These are phyloP conservation scores for Caenorhabditis auriculariae DNA, from an alignment of 2,888 invertebrate genomes.

Conservation along the genomic window DNA sequence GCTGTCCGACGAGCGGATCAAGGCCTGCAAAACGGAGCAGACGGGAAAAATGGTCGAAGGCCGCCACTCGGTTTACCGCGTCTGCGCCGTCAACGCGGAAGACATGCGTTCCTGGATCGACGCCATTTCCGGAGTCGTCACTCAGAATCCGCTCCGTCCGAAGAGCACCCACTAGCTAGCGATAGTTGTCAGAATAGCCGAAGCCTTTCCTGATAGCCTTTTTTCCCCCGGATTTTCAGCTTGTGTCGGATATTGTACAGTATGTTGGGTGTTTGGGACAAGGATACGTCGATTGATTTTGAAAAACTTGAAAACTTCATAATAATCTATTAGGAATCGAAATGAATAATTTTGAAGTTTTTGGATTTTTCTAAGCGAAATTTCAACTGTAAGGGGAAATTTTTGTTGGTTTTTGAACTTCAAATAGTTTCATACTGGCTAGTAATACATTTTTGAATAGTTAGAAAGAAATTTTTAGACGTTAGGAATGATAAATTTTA, in stretches of 20 bases:
- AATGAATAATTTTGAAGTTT: neutral
- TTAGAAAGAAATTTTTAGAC: too few species aligned
- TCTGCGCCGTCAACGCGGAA: slow-evolving; percentile 82
- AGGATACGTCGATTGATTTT: too few species aligned
- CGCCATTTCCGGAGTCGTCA: slow-evolving; percentile 28
- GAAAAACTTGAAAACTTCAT: too few species aligned
- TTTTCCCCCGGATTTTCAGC: neutral
- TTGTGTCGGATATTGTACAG: neutral
- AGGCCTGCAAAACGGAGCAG: slow-evolving; percentile 48
- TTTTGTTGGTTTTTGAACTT: too few species aligned
- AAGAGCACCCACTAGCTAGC: slow-evolving; percentile 39
- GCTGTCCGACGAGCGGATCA: slow-evolving; percentile 40
- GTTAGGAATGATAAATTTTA: too few species aligned
- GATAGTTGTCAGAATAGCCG: too few species aligned
- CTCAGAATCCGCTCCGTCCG: slow-evolving; percentile 30
- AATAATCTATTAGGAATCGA: neutral
- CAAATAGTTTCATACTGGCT: too few species aligned
- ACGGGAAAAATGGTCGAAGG: slow-evolving; percentile 83
- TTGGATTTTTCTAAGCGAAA: neutral
- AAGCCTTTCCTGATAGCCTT: neutral
- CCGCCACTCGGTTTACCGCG: slow-evolving; percentile 72
- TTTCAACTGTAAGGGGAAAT: neutral
- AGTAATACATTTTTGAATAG: too few species aligned
- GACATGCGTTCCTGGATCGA: slow-evolving; percentile 45
- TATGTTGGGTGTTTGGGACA: too few species aligned